Evolutionary conservation across 1,140 invertebrate species (phyloP).

Genomic region (Pseudomyrmex cubaensis): DNA sequence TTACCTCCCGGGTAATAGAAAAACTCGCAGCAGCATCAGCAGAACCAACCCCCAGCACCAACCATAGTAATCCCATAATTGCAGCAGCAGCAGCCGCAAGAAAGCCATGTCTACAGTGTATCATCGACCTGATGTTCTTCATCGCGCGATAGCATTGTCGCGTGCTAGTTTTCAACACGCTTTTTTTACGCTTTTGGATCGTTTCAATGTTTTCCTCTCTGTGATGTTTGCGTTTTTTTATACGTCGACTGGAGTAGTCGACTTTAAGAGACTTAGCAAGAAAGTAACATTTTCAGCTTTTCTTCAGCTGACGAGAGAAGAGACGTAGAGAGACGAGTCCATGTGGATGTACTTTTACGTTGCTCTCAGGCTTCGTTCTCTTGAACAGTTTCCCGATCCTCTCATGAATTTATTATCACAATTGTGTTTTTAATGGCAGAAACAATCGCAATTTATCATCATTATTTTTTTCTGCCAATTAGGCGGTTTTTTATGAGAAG

Average conservation of each 20-base stretch:
- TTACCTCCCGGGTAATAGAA: neutral
- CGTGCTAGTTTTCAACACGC: constrained; percentile 73
- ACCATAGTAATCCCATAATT: constrained; percentile 75
- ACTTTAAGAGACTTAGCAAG: neutral
- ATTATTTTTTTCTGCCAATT: neutral
- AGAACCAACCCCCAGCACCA: constrained; percentile 80
- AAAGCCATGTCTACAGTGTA: constrained; percentile 81
- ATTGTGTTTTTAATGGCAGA: neutral
- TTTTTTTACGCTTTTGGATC: neutral
- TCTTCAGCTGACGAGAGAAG: neutral
- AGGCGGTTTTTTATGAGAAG: neutral
- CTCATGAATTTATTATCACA: constrained; percentile 17
- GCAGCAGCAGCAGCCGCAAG: constrained; percentile 74
- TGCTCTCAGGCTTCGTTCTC: neutral
- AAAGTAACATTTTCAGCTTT: neutral
- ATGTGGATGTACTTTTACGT: neutral
- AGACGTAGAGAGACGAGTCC: constrained; percentile 3
- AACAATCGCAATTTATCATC: neutral
- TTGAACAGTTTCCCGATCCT: constrained; percentile 21
- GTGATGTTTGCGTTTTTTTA: neutral
- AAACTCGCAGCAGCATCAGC: constrained; percentile 40
- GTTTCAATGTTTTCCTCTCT: constrained; percentile 12
- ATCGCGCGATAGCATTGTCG: constrained; percentile 81
- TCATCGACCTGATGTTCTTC: constrained; percentile 78
- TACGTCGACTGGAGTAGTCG: neutral